Evolutionary conservation across 2,113 vertebrate species (phyloP).

Genomic region (Gymnorhina tibicen): DNA sequence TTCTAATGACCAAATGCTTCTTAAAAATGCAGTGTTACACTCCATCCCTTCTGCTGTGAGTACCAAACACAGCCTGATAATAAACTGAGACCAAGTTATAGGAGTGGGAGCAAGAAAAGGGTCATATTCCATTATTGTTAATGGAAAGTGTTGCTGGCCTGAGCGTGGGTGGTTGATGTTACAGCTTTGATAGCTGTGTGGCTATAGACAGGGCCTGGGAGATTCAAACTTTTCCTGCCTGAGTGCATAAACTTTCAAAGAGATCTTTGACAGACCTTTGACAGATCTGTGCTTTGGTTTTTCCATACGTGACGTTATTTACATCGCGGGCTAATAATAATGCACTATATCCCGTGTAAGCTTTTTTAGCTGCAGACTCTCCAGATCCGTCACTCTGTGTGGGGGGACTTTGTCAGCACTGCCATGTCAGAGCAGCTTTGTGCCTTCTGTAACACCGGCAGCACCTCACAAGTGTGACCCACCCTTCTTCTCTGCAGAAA

Average conservation of each 20-base stretch:
- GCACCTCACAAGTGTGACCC: not conserved
- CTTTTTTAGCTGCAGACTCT: not conserved
- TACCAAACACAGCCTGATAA: not conserved
- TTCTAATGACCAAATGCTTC: not conserved
- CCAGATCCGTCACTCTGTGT: fast-evolving
- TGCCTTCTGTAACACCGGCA: not conserved
- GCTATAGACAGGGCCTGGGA: not conserved
- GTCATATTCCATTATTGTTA: not conserved
- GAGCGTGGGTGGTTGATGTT: not conserved
- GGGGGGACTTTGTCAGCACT: not conserved
- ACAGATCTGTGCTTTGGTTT: not conserved
- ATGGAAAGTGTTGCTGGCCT: not conserved
- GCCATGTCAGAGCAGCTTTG: not conserved
- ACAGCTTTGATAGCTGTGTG: not conserved
- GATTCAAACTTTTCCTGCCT: not conserved
- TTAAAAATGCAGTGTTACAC: not conserved
- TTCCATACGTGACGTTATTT: not conserved
- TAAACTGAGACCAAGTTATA: not conserved
- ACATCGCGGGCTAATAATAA: not conserved
- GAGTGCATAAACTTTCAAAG: not conserved
- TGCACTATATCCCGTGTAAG: not conserved
- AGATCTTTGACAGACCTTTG: not conserved
- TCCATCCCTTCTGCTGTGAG: not conserved
- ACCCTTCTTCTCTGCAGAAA: not conserved
- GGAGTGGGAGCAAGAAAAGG: not conserved